A percentile compares a stretch with the other conserved stretches of the same genome.
phyloP scores from a whole-genome alignment of 2,888 invertebrate genomes.

The Andricus curvator region DNA sequence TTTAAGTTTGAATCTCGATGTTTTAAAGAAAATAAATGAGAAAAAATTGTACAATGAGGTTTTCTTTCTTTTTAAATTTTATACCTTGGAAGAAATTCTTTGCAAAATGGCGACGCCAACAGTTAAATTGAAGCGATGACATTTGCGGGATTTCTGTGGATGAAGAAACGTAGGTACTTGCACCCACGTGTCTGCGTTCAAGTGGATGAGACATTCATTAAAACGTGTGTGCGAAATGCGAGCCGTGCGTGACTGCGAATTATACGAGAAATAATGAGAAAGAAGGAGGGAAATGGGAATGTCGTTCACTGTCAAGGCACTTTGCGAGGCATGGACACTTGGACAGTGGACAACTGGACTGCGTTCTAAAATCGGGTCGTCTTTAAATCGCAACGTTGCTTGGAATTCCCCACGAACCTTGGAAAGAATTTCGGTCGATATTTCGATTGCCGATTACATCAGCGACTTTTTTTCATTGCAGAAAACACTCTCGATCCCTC shows the following conservation, averaged over 20 bases:
- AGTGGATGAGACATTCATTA: conserved; percentile 18
- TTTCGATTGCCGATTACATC: conserved; percentile 20
- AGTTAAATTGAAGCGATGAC: conserved; percentile 44
- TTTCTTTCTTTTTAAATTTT: too few relatives aligned
- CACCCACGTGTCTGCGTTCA: conserved; percentile 42
- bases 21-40: too few relatives aligned
- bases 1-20: too few relatives aligned
- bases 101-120: conserved; percentile 26
- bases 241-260: conserved; percentile 46
- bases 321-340: conserved; percentile 22
- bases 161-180: conserved; percentile 28
- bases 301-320: conserved; percentile 64
- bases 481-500: background rate
- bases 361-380: conserved; percentile 51
- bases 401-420: conserved; percentile 38
- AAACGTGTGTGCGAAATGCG: conserved; percentile 4
- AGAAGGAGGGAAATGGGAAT: conserved; percentile 49
- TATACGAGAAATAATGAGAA: conserved; percentile 49
- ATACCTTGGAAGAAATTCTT: background rate
- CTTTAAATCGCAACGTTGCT: conserved; percentile 44
- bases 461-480: background rate
- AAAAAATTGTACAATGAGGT: too few relatives aligned
- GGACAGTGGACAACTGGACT: conserved; percentile 21
- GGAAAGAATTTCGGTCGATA: conserved; percentile 42
- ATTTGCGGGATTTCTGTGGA: conserved; percentile 41